Conservation (phyloP, 2,888 invertebrate species). For the Timandra comae region DNA sequence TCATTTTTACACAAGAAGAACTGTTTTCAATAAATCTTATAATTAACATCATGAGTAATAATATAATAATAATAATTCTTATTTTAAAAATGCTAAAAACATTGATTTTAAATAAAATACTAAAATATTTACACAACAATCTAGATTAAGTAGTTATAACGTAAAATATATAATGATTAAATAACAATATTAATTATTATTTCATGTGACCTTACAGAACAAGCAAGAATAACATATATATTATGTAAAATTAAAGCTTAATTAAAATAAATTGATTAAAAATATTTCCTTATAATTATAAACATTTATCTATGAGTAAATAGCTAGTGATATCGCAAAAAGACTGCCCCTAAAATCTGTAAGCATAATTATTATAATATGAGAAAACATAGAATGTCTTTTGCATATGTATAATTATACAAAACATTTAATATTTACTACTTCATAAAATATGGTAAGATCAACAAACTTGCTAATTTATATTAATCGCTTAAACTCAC, state of each 20-base stretch:
- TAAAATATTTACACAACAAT: constrained; percentile 70
- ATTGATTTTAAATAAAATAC: constrained; percentile 54
- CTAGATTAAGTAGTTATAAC: constrained; percentile 42
- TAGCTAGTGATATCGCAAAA: constrained; percentile 31
- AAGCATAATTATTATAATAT: constrained; percentile 5
- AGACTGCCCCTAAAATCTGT: constrained; percentile 23
- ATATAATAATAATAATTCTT: constrained; percentile 22
- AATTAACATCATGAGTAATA: constrained; percentile 44
- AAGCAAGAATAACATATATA: constrained; percentile 33
- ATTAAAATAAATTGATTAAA: constrained; percentile 28
- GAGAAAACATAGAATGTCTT: not conserved
- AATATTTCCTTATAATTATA: constrained; percentile 26
- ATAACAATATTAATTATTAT: constrained; percentile 47
- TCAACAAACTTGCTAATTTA: constrained; percentile 4
- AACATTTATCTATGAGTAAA: constrained; percentile 28
- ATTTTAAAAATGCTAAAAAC: constrained; percentile 45
- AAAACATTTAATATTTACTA: constrained; percentile 4
- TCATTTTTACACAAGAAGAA: constrained; percentile 65
- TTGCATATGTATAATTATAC: not conserved
- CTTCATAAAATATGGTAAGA: constrained; percentile 12
- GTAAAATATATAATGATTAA: constrained; percentile 52
- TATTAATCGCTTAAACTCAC: too few relatives aligned
- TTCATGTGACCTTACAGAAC: constrained; percentile 36
- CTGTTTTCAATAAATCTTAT: constrained; percentile 54
- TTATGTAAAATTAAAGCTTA: constrained; percentile 35